Base-by-base conservation (phyloP, 2,797 vertebrate species). In the Spea hammondii region DNA sequence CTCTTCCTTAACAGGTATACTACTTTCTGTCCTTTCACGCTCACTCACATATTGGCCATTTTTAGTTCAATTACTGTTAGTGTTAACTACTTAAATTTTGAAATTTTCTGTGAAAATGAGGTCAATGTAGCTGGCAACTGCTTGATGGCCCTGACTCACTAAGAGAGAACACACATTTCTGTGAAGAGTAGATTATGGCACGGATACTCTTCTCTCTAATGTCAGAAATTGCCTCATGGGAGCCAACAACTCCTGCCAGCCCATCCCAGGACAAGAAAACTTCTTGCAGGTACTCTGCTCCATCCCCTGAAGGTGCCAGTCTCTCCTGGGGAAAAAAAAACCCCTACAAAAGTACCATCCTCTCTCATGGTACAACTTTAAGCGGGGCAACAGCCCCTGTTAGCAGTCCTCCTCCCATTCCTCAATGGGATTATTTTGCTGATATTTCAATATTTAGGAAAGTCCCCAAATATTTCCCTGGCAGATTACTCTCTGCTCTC, bases 401-500 rank as follows among this genome's bases (percentile, higher is more conserved):
- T 13, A 65, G 65, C 74, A 73, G 70, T 66, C 46, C 17, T 64
- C 46, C 70, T 77, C 70, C 55, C 64, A 77, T 57, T 44, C 57
- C 49, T 82, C 44, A 5, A 68, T 73, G 51, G 79, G 55, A 77
- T 82, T 73, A 54, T 77, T 77, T 62, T 76, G 74, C 75, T 77
- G 79, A 70, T 82, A 55, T 73, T 72, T 73, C 55, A 73, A 72
- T 60, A 64, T 77, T 69, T 69, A 67, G 72, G 64, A 50, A 60
- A 73, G 32, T 17, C 62, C 54, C 75, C 74, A 74, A 77, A 77
- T 69, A 69, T 51, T 72, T 49, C 65, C 46, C 51, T 6, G 11
- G n/a, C 48, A 62, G 60, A 13, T 67, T 68, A 53, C 74, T 47
- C 47, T 32, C 32, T 71, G 68, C 47, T 44, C 48, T 67, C 70